Percentiles rank a stretch among this genome's conserved stretches.
phyloP scores from a whole-genome alignment of 2,113 vertebrate species.

The Ammodytes marinus region DNA sequence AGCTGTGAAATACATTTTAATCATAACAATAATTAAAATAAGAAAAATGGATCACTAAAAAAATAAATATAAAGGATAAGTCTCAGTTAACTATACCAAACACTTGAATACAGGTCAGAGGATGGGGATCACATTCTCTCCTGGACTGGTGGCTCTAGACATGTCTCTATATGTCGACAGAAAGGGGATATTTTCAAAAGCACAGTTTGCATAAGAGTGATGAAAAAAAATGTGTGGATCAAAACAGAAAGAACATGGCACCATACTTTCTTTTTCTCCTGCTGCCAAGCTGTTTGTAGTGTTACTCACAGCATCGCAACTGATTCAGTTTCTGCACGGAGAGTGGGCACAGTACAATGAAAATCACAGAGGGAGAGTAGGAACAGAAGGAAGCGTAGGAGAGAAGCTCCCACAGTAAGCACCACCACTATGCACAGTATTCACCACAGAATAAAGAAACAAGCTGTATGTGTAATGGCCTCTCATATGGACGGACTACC shows the following conservation, averaged over 20 bases:
- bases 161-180: background rate
- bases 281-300: background rate
- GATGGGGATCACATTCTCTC: background rate
- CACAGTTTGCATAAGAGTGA: background rate
- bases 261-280: background rate
- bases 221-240: constrained; percentile 8
- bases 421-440: constrained; percentile 34
- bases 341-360: constrained; percentile 57
- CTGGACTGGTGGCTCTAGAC: background rate
- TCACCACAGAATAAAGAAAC: constrained; percentile 30
- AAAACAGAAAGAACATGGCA: constrained; percentile 1
- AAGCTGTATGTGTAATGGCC: constrained; percentile 28
- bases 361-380: constrained; percentile 43
- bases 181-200: background rate
- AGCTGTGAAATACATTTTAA: background rate
- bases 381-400: constrained; percentile 68
- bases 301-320: constrained; percentile 27
- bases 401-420: constrained; percentile 50
- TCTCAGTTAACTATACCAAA: background rate
- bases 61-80: background rate
- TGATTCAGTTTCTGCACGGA: constrained; percentile 49
- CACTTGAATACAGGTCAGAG: background rate
- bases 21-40: background rate
- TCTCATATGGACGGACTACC: constrained; percentile 20
- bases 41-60: background rate